Evolutionary conservation across 1,140 invertebrate genomes (phyloP).

Genomic region (Pemphigus obesinymphae): DNA sequence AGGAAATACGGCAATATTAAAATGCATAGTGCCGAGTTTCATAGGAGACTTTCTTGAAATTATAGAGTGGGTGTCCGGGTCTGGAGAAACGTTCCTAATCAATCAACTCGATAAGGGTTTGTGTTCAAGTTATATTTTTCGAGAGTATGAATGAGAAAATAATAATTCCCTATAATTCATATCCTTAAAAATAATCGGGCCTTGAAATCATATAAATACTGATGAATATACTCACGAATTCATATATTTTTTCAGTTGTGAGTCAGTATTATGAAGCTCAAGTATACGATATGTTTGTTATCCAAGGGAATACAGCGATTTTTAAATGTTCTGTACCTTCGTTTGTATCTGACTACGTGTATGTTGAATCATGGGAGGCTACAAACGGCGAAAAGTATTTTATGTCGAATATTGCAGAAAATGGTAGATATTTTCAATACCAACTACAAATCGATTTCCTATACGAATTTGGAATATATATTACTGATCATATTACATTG

Average conservation of each 20-base stretch:
- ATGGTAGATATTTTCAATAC: conserved; percentile 4
- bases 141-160: neutral
- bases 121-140: neutral
- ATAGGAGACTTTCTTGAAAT: conserved; percentile 80
- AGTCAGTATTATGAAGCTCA: conserved; percentile 85
- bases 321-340: conserved; percentile 89
- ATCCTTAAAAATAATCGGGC: neutral
- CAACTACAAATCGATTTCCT: no score
- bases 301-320: conserved; percentile 80
- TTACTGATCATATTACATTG: neutral
- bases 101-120: conserved; percentile 29
- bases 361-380: conserved; percentile 77
- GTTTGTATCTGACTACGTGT: conserved; percentile 75
- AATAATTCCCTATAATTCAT: neutral
- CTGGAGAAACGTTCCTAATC: conserved; percentile 37
- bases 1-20: conserved; percentile 79
- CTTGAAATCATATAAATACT: neutral
- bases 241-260: conserved; percentile 69
- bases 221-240: neutral
- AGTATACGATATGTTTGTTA: conserved; percentile 86
- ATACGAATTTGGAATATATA: no score
- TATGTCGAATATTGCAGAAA: conserved; percentile 45
- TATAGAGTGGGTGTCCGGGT: conserved; percentile 67
- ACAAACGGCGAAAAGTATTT: conserved; percentile 58
- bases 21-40: conserved; percentile 81